Conservation (phyloP, 2,888 invertebrate genomes). For the Cantharis nigra region DNA sequence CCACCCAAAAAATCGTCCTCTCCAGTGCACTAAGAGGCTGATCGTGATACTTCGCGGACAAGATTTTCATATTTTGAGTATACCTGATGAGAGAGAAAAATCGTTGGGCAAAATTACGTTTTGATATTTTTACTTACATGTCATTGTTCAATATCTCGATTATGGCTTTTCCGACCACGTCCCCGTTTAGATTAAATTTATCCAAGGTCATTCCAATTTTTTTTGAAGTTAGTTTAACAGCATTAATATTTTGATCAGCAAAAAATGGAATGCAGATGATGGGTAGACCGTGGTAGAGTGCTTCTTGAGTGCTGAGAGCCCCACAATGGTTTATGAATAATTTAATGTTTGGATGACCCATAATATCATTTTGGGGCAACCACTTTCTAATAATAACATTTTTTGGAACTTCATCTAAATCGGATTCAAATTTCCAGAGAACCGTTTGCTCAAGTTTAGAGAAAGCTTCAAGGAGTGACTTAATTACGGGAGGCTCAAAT, state of each 20-base stretch:
- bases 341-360: no score
- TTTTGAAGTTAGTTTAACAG: slow-evolving; percentile 21
- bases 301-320: slow-evolving; percentile 41
- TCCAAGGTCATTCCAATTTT: not conserved
- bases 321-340: no score
- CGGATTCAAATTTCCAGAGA: no score
- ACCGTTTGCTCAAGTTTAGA: no score
- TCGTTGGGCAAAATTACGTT: not conserved
- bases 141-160: not conserved
- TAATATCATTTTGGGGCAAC: no score
- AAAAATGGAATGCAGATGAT: slow-evolving; percentile 44
- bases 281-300: slow-evolving; percentile 38
- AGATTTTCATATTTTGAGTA: slow-evolving; percentile 25
- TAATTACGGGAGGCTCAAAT: no score
- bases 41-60: no score
- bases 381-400: no score
- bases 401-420: no score
- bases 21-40: slow-evolving; percentile 30
- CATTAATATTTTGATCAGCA: slow-evolving; percentile 45
- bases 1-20: slow-evolving; percentile 31
- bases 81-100: slow-evolving; percentile 29
- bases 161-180: not conserved
- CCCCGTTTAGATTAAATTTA: not conserved
- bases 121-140: no score
- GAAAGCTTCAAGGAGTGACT: no score